Evolutionary conservation across 2,113 vertebrate genomes (phyloP).

Genomic region (Ammodytes marinus): DNA sequence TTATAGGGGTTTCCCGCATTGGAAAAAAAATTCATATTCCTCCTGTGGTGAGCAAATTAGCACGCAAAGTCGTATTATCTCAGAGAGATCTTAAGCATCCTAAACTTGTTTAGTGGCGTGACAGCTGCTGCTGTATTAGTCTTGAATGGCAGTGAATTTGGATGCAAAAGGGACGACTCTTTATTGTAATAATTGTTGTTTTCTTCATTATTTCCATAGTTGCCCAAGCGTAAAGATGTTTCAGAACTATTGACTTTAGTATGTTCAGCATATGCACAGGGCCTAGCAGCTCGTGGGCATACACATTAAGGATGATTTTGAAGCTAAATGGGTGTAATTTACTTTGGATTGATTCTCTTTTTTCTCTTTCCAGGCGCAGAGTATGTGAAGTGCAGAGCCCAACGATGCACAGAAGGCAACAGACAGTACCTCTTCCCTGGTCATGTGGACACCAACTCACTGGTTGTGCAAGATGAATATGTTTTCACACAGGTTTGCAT

Average conservation of each 20-base stretch:
- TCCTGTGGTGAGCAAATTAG: slow-evolving; percentile 53
- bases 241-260: slow-evolving; percentile 13
- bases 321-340: slow-evolving; percentile 59
- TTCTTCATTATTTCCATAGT: slow-evolving; percentile 1
- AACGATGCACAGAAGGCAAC: slow-evolving; percentile 90
- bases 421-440: slow-evolving; percentile 90
- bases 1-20: slow-evolving; percentile 55
- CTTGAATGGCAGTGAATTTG: slow-evolving; percentile 29
- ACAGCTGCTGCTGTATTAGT: slow-evolving; percentile 3
- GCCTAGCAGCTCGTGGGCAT: slow-evolving; percentile 29
- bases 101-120: slow-evolving; percentile 27
- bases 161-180: slow-evolving; percentile 6
- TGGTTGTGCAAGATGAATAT: slow-evolving; percentile 97
- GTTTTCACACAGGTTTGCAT: slow-evolving; percentile 93
- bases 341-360: slow-evolving; percentile 64
- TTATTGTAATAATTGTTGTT: not conserved
- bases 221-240: slow-evolving; percentile 23
- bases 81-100: slow-evolving; percentile 16
- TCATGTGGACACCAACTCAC: slow-evolving; percentile 92
- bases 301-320: slow-evolving; percentile 19
- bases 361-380: slow-evolving; percentile 87
- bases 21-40: slow-evolving; percentile 28
- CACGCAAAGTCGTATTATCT: slow-evolving; percentile 44
- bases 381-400: slow-evolving; percentile 95
- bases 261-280: slow-evolving; percentile 25